Percentiles rank a stretch among this genome's conserved stretches.
Evolutionary conservation across 2,113 vertebrate species (phyloP).

Genomic region (Corythornis cristatus): DNA sequence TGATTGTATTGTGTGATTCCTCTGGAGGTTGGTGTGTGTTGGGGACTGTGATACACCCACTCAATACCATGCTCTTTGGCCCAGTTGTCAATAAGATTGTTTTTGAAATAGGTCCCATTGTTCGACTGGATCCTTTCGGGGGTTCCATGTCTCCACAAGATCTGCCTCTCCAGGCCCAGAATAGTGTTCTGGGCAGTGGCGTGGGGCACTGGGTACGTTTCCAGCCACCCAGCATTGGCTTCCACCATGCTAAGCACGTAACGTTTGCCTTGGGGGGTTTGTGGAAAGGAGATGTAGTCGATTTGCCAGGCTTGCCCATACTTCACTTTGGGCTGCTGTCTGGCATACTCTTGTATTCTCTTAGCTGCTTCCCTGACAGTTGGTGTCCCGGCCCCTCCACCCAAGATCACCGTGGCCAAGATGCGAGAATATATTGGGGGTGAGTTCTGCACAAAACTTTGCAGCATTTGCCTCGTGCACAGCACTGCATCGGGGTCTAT

Average conservation of each 20-base stretch:
- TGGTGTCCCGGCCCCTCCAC: neutral
- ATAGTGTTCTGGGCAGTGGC: neutral
- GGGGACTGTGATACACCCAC: neutral
- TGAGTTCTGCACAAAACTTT: neutral
- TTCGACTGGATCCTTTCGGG: neutral
- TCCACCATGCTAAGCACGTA: neutral
- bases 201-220: neutral
- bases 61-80: neutral
- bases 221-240: neutral
- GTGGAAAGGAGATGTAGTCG: neutral
- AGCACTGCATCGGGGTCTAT: neutral
- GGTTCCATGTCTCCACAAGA: neutral
- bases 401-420: neutral
- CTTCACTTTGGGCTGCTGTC: neutral
- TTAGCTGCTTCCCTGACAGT: neutral
- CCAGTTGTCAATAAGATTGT: neutral
- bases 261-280: neutral
- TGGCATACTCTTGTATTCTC: neutral
- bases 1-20: neutral
- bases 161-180: neutral
- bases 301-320: neutral
- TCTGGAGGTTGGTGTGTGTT: neutral
- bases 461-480: neutral
- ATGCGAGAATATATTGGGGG: neutral
- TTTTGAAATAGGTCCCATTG: neutral